Conservation (phyloP, 2,113 vertebrate genomes). For the pig (Sus scrofa) region T2T-Sscrofa CM000819.6:72735001-72735500, state of each 20-base stretch:
- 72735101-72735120: neutral
- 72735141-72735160: neutral
- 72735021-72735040: slow-evolving; percentile 8
- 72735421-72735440: slow-evolving; percentile 5
- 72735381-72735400: neutral
- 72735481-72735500: no score
- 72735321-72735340: neutral
- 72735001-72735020: neutral
- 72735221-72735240: slow-evolving; percentile 1
- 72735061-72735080: neutral
- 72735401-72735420: slow-evolving; percentile 49
- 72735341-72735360: slow-evolving; percentile 21
- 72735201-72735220: neutral
- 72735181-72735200: slow-evolving; percentile 24
- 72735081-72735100: neutral
- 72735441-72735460: no score
- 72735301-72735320: neutral
- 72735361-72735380: slow-evolving; percentile 10
- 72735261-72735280: neutral
- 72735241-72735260: neutral
- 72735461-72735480: no score
- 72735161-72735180: neutral
- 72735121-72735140: slow-evolving; percentile 48
- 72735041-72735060: neutral
- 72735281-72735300: slow-evolving; percentile 36